These are phyloP conservation scores for Pogoniulus pusillus DNA, from an alignment of 2,797 vertebrate genomes.

Conservation along the genomic window DNA sequence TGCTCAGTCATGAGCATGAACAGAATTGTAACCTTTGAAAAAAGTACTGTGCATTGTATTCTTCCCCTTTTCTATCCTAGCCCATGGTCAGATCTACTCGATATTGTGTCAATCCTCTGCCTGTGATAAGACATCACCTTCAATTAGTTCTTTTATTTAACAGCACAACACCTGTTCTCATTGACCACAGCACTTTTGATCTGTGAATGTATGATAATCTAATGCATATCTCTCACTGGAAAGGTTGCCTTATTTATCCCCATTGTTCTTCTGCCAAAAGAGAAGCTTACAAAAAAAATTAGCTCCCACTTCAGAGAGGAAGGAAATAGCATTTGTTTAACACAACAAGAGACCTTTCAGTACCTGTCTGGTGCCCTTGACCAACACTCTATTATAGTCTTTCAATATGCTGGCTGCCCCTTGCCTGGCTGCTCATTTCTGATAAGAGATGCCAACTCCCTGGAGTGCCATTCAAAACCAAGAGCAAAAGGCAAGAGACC, in stretches of 20 bases:
- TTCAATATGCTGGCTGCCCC: slow-evolving; percentile 77
- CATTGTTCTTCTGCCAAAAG: slow-evolving; percentile 74
- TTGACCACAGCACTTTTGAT: slow-evolving; percentile 74
- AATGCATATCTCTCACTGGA: slow-evolving; percentile 69
- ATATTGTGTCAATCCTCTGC: slow-evolving; percentile 45
- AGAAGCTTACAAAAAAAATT: slow-evolving; percentile 69
- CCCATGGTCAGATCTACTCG: slow-evolving; percentile 44
- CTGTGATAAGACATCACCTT: slow-evolving; percentile 62
- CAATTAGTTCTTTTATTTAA: slow-evolving; percentile 78
- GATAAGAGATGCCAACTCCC: slow-evolving; percentile 80
- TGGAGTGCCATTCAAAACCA: slow-evolving; percentile 65
- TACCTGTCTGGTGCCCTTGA: slow-evolving; percentile 79
- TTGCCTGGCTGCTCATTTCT: slow-evolving; percentile 73
- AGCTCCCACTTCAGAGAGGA: slow-evolving; percentile 72
- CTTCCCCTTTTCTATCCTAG: slow-evolving; percentile 27
- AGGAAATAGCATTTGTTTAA: slow-evolving; percentile 80
- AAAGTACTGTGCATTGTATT: not conserved
- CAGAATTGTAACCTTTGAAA: slow-evolving; percentile 26
- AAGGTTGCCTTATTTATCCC: slow-evolving; percentile 71
- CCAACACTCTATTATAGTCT: slow-evolving; percentile 68
- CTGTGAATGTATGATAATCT: slow-evolving; percentile 78
- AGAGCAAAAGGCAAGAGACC: slow-evolving; percentile 66
- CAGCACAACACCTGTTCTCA: slow-evolving; percentile 62
- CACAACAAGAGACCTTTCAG: slow-evolving; percentile 76
- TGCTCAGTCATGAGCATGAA: slow-evolving; percentile 7